Conservation (phyloP, 2,888 invertebrate species). For the Limnephilus auricula region DNA sequence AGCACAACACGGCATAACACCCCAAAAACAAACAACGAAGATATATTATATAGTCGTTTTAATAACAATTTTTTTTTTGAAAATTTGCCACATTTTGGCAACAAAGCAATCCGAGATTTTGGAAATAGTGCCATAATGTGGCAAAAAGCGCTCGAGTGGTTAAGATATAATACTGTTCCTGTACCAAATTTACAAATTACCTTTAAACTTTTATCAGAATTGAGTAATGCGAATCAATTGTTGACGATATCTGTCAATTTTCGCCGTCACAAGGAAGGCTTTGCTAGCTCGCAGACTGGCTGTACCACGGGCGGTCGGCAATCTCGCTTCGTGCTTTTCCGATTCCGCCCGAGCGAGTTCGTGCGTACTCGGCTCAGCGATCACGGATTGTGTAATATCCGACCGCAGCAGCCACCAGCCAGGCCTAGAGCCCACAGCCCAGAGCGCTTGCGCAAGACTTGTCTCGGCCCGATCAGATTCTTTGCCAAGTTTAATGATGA, state of each 20-base stretch:
- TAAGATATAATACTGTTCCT: neutral
- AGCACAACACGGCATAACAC: too few relatives aligned
- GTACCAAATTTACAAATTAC: neutral
- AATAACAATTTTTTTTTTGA: too few relatives aligned
- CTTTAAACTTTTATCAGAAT: neutral
- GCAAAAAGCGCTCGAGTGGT: too few relatives aligned
- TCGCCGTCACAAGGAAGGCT: conserved; percentile 37
- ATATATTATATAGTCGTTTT: too few relatives aligned
- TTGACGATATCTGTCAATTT: neutral
- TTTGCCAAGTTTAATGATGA: conserved; percentile 52
- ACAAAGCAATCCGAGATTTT: too few relatives aligned
- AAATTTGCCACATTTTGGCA: too few relatives aligned
- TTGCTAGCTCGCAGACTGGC: conserved; percentile 4
- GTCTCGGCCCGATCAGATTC: conserved; percentile 44
- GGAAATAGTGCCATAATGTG: too few relatives aligned
- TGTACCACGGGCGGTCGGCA: conserved; percentile 11
- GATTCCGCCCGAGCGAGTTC: conserved; percentile 46
- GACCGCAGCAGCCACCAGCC: conserved; percentile 7
- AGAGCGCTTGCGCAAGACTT: conserved; percentile 45
- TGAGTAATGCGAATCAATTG: neutral
- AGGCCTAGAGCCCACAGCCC: too few relatives aligned
- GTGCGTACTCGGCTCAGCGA: conserved; percentile 34
- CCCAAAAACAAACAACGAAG: too few relatives aligned
- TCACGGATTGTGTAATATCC: conserved; percentile 47
- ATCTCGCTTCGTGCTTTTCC: conserved; percentile 29